Conservation (phyloP, 2,888 invertebrate genomes). For the Chouioia cunea region DNA sequence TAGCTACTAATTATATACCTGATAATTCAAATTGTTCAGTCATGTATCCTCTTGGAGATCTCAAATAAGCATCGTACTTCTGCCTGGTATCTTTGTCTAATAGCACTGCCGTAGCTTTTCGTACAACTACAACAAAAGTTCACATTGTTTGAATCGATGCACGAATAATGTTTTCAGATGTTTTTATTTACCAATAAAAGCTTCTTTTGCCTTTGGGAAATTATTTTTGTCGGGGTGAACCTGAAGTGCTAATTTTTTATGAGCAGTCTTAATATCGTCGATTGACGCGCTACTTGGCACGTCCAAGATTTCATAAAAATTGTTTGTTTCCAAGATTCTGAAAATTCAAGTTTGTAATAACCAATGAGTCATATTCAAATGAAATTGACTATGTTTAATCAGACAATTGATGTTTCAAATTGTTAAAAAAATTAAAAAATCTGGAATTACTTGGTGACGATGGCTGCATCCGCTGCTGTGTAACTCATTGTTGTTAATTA, state of each 20-base stretch:
- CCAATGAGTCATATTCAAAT: no score
- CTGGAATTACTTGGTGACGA: conserved; percentile 30
- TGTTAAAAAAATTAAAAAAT: no score
- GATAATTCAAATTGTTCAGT: conserved; percentile 37
- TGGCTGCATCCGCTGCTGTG: conserved; percentile 16
- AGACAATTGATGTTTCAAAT: neutral
- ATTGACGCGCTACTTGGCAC: conserved; percentile 25
- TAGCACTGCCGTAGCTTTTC: conserved; percentile 39
- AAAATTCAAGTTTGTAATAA: neutral
- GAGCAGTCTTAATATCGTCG: conserved; percentile 38
- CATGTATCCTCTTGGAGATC: conserved; percentile 21
- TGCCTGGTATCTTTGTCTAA: conserved; percentile 38
- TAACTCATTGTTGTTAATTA: conserved; percentile 28
- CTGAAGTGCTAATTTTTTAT: conserved; percentile 31
- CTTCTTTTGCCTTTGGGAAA: conserved; percentile 39
- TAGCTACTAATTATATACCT: conserved; percentile 12
- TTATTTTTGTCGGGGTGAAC: conserved; percentile 46
- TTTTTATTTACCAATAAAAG: conserved; percentile 32
- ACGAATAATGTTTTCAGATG: neutral
- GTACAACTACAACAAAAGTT: conserved; percentile 22
- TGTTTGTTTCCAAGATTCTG: conserved; percentile 36
- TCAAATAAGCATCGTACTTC: conserved; percentile 35
- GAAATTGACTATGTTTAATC: no score
- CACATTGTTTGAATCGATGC: neutral
- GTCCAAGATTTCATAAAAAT: conserved; percentile 40